Evolutionary conservation across 2,888 invertebrate genomes (phyloP), one percentile per base, ranked within the genome.

Genomic region (Conomelus anceps): DNA sequence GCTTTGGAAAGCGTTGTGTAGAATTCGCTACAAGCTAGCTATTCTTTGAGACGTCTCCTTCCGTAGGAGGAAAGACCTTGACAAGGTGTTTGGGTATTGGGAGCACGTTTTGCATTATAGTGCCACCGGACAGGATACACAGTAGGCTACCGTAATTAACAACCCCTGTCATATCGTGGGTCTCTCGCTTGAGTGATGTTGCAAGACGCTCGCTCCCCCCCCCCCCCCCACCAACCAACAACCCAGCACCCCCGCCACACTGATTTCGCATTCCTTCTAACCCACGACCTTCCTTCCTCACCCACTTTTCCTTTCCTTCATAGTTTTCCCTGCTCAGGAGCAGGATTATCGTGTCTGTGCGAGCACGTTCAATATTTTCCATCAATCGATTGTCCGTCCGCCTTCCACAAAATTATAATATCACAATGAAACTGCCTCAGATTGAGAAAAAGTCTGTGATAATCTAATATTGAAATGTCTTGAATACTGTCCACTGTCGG

Each of bases 81-180:
- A 20, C 63, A n/a, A 63, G 63, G 63, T 63, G 63, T 63, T 63
- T 63, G 63, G 3, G 20, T 63, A 63, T 63, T 63, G 63, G 20
- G n/a, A n/a, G 63, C 63, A 63, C 63, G 63, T 63, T 63, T 63
- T 63, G 63, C 63, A 63, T 63, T 63, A 63, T 63, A 63, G 63
- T 63, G 63, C 11, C 63, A 63, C 63, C 63, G 63, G 63, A 63
- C 63, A 63, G 63, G 63, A 63, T n/a, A 20, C 63, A 63, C 86
- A 26, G 86, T 26, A 24, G 86, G 29, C 86, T 29, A 86, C 24
- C n/a, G 86, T 86, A 86, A 86, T 86, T 86, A 86, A 86, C 86
- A 86, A 86, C 86, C 63, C 86, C 86, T 86, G 86, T 86, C 86
- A 86, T 86, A 86, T 86, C 86, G 87, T 3, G 87, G n/a, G n/a